Conservation (phyloP, 2,888 invertebrate species). For the Drosophila flavopinicola region DNA sequence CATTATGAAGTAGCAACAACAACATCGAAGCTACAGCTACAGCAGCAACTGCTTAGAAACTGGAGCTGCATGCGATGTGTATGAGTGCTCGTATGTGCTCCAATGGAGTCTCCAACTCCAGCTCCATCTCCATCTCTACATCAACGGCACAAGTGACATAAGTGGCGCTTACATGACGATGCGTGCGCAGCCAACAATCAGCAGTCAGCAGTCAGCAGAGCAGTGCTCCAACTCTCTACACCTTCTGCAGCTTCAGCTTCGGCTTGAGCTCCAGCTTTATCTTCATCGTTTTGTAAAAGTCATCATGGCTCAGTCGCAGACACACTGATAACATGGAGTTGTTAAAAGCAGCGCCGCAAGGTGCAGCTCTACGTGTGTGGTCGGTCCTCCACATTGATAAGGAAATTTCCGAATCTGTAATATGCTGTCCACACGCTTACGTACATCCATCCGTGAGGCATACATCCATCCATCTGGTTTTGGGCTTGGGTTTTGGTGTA, state of each 20-base stretch:
- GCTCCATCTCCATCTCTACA: constrained; percentile 62
- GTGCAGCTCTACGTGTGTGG: constrained; percentile 66
- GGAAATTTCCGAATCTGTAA: constrained; percentile 54
- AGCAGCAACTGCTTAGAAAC: constrained; percentile 60
- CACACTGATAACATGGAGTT: constrained; percentile 72
- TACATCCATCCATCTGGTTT: constrained; percentile 38
- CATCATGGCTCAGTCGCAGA: constrained; percentile 45
- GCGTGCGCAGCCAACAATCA: constrained; percentile 78
- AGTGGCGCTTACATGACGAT: constrained; percentile 81
- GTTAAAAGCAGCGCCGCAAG: constrained; percentile 77
- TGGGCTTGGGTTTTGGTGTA: neutral
- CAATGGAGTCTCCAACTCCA: constrained; percentile 52
- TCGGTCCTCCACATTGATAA: constrained; percentile 70
- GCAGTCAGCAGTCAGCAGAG: constrained; percentile 43
- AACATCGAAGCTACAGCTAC: constrained; percentile 38
- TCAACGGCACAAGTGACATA: constrained; percentile 79
- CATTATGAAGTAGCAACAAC: constrained; percentile 77
- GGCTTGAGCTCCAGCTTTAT: constrained; percentile 37
- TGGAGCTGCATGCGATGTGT: constrained; percentile 66
- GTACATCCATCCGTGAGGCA: constrained; percentile 15
- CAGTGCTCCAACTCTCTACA: constrained; percentile 39
- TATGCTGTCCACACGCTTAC: constrained; percentile 28
- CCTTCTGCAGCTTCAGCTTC: constrained; percentile 27
- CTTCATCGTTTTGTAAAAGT: constrained; percentile 69
- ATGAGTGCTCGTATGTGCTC: constrained; percentile 54